phyloP scores from a whole-genome alignment of 1,140 invertebrate species.

The Trichoplusia ni region DNA sequence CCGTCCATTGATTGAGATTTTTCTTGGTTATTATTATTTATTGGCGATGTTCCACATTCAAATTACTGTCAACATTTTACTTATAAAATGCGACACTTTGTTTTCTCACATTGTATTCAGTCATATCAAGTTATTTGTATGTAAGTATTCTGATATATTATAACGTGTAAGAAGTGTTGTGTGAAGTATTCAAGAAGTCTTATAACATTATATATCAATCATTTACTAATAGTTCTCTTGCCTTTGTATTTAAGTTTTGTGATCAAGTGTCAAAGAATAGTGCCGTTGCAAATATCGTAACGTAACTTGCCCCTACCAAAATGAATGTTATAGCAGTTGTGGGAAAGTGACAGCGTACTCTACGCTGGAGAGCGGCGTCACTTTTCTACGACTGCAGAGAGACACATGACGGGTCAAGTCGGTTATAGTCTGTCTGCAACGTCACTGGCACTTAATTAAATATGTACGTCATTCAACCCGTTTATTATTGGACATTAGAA shows the following conservation, averaged over 20 bases:
- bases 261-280: too few species aligned
- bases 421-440: too few species aligned
- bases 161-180: neutral
- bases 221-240: slow-evolving; percentile 6
- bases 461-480: too few species aligned
- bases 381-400: too few species aligned
- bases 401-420: too few species aligned
- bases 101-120: slow-evolving; percentile 1
- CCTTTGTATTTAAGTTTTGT: too few species aligned
- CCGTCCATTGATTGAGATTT: slow-evolving; percentile 27
- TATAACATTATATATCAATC: slow-evolving; percentile 11
- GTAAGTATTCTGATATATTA: slow-evolving; percentile 12
- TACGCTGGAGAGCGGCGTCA: too few species aligned
- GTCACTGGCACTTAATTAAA: too few species aligned
- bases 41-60: neutral
- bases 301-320: too few species aligned
- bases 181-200: slow-evolving; percentile 18
- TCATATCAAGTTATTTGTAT: slow-evolving; percentile 16
- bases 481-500: neutral
- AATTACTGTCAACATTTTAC: neutral
- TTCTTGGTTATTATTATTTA: neutral
- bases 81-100: neutral
- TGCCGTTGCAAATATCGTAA: too few species aligned
- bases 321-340: too few species aligned
- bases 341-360: too few species aligned